Conservation (phyloP, 2,113 vertebrate species). For the Odontesthes bonariensis region DNA sequence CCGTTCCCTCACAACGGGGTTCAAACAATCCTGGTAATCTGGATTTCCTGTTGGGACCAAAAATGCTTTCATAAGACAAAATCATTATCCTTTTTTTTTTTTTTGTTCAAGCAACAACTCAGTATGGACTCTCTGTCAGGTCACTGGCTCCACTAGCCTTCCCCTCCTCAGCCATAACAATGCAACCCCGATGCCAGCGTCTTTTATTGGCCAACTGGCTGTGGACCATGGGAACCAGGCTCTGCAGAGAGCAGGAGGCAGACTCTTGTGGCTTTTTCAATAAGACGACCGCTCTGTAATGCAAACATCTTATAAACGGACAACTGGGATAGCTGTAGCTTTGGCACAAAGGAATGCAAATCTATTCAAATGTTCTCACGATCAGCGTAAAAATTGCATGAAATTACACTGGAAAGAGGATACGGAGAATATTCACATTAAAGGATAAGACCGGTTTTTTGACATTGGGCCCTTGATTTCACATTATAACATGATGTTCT, state of each 20-base stretch:
- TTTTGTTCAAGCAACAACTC: conserved; percentile 37
- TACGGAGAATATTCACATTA: background rate
- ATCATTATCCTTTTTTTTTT: conserved; percentile 17
- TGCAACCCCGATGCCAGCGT: conserved; percentile 70
- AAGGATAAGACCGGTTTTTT: too few relatives aligned
- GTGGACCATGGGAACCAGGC: conserved; percentile 74
- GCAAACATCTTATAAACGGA: conserved; percentile 51
- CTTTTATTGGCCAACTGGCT: conserved; percentile 82
- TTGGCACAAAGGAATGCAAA: conserved; percentile 50
- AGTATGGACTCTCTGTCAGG: conserved; percentile 64
- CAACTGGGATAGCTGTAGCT: conserved; percentile 23
- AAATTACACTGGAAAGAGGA: conserved; percentile 43
- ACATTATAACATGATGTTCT: too few relatives aligned
- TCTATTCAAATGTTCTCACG: conserved; percentile 33
- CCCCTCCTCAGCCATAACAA: conserved; percentile 71
- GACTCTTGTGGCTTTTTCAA: conserved; percentile 48
- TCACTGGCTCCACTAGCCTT: conserved; percentile 64
- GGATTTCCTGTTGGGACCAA: conserved; percentile 20
- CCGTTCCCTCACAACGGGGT: background rate
- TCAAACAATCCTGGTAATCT: conserved; percentile 21
- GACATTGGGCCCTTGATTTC: too few relatives aligned
- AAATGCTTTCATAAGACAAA: conserved; percentile 38
- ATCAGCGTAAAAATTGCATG: conserved; percentile 39
- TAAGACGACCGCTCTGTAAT: conserved; percentile 43
- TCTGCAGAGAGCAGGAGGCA: conserved; percentile 51